Evolutionary conservation across 2,797 vertebrate species (phyloP), one percentile per base, ranked within the genome.

Genomic region (Dicrostonyx torquatus): DNA sequence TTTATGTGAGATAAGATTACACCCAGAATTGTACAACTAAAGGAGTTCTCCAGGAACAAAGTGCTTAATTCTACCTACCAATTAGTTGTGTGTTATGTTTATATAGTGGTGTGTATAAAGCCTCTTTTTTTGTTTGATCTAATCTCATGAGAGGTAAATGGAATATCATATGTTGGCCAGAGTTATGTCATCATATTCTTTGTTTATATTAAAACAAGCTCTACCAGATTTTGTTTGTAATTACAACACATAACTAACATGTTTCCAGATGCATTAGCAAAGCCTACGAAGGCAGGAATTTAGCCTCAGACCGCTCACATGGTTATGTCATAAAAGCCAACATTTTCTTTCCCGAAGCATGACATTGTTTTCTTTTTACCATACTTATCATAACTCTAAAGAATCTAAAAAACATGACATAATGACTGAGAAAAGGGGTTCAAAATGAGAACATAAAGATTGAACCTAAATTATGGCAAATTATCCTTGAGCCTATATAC

Each of bases 161-260:
- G 53, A 89, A 73, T 79, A 48, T 89, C 76, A 64, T 86, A 0
- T 29, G 37, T 93, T 88, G 50, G 48, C 53, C 34, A 75, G 11
- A 72, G 53, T 53, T 91, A 87, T 84, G 80, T 87, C 79, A 80
- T 40, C 43, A 80, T 26, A 80, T 84, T 91, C 79, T 77, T 94
- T 87, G 72, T 94, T 95, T 95, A 87, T 66, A 22, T 94, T 91
- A 88, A 96, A 94, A 94, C 55, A 94, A 92, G 62, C 53, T 89
- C 72, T 75, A 43, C n/a, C 50, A 75, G 58, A 85, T 94, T 94
- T 94, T 62, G 84, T 95, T 87, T 66, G 40, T 43, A 75, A 11
- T 43, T 34, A 68, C 62, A 94, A 82, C 53, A 94, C 10, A 29
- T 76, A 68, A 62, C 20, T 73, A 58, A 26, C 24, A 20, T 78